These are phyloP conservation scores for Dendronephthya gigantea DNA, from an alignment of 64 coral and sea anemone species.

Conservation along the genomic window DNA sequence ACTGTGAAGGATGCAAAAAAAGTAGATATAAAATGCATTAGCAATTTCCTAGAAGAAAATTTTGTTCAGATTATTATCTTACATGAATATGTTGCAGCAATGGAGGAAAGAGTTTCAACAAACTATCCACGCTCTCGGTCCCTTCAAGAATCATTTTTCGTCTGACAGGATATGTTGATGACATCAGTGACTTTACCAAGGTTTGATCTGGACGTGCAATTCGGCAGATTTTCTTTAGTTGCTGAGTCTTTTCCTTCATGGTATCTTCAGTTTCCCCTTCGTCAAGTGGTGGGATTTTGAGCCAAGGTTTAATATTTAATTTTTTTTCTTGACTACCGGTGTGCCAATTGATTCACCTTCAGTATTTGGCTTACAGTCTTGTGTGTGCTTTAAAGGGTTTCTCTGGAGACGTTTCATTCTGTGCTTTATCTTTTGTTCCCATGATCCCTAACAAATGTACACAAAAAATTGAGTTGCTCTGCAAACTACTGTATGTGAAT, in stretches of 20 bases:
- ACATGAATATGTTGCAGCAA: slow-evolving; percentile 3
- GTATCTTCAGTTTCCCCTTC: slow-evolving; percentile 17
- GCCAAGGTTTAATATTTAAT: neutral
- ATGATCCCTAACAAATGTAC: slow-evolving; percentile 19
- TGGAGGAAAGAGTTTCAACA: neutral
- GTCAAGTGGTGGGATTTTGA: neutral
- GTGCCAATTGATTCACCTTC: neutral
- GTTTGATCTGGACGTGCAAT: slow-evolving; percentile 2
- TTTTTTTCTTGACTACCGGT: neutral
- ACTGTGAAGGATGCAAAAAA: too few species aligned
- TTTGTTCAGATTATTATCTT: too few species aligned
- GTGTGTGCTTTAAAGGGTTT: neutral
- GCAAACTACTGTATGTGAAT: too few species aligned
- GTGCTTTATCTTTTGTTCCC: slow-evolving; percentile 32
- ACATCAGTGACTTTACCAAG: neutral
- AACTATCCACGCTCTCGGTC: neutral
- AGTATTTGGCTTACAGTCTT: neutral
- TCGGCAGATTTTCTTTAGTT: slow-evolving; percentile 9
- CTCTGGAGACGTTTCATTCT: slow-evolving; percentile 31
- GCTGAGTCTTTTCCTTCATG: slow-evolving; percentile 18
- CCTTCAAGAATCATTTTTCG: neutral
- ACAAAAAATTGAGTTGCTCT: too few species aligned
- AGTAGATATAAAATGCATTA: too few species aligned
- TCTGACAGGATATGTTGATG: slow-evolving; percentile 9
- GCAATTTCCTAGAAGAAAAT: too few species aligned